Base-by-base conservation (phyloP, 2,113 vertebrate genomes). In the Procavia capensis region DNA sequence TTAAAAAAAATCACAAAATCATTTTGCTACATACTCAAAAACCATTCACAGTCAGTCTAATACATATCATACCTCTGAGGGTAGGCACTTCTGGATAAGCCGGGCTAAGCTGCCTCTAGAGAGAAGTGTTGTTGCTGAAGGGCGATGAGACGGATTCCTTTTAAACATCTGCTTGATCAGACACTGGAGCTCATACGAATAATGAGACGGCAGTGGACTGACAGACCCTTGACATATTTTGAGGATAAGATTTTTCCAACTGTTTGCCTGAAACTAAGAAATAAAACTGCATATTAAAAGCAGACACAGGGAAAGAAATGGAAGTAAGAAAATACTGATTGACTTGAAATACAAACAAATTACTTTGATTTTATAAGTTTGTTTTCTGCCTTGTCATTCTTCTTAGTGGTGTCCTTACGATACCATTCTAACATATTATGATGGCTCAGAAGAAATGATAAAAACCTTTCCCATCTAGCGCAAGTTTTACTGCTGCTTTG, bases 141-240 rank as follows among this genome's bases (percentile, higher is more conserved):
- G 99, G 19, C 99, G 98, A 96, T 99, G 98, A 34, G 97, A 98
- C 1, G 99, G 99, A 90, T 99, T 99, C 80, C 98, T 99, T 96
- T 99, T 99, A 95, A 99, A 99, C 98, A 99, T 99, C 96, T 99
- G 99, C 96, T 99, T 99, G 97, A 99, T 95, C 78, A 99, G 97
- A 91, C 98, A 98, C 84, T 98, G 99, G 84, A 99, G 98, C 79
- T 99, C 99, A 13, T 98, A 99, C 54, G 99, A 99, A 94, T 99
- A 99, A 75, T 98, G 99, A 72, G 88, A 93, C 1, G 99, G 99
- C 47, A 99, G 98, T 7, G 99, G 99, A 29, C 96, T 96, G 82
- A 99, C 99, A 3, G 99, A 97, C 3, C 99, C 99, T 75, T 99
- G 98, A 94, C 99, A 99, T 98, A 99, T 99, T 98, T 99, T 99